Conservation (phyloP, 1,140 invertebrate genomes). For the Drosophila biarmipes region DNA sequence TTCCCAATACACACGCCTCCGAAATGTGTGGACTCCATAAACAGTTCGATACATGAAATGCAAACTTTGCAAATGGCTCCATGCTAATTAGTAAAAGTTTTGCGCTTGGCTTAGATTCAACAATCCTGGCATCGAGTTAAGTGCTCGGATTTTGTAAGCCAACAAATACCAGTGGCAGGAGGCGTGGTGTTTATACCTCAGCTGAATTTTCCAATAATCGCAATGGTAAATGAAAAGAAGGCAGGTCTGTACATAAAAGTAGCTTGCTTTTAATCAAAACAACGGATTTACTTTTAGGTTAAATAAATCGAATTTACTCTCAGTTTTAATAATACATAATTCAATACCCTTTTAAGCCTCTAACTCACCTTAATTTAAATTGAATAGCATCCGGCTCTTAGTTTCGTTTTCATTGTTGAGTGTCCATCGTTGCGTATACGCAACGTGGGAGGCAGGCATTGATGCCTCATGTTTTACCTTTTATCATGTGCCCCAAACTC, state of each 20-base stretch:
- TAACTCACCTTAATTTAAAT: neutral
- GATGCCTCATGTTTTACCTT: constrained; percentile 2
- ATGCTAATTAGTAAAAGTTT: constrained; percentile 50
- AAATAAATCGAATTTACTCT: too few relatives aligned
- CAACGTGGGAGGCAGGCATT: constrained; percentile 4
- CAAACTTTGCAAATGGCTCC: constrained; percentile 33
- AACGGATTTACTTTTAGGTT: too few relatives aligned
- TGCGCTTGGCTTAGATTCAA: constrained; percentile 19
- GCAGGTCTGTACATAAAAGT: too few relatives aligned
- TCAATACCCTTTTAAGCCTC: neutral
- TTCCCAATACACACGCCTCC: constrained; percentile 16
- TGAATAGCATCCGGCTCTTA: neutral
- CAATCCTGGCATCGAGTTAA: constrained; percentile 2
- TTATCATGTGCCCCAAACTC: constrained; percentile 18
- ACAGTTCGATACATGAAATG: constrained; percentile 39
- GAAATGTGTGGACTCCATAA: constrained; percentile 23
- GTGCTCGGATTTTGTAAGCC: constrained; percentile 11
- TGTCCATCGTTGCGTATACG: constrained; percentile 17
- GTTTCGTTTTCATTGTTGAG: constrained; percentile 8
- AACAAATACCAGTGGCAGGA: constrained; percentile 1
- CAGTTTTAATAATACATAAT: neutral
- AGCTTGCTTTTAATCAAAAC: too few relatives aligned
- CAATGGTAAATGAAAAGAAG: neutral
- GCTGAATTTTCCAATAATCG: neutral
- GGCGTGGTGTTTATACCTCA: neutral